Conservation (phyloP, 2,888 invertebrate genomes). For the Eueremaeus valkanovi region DNA sequence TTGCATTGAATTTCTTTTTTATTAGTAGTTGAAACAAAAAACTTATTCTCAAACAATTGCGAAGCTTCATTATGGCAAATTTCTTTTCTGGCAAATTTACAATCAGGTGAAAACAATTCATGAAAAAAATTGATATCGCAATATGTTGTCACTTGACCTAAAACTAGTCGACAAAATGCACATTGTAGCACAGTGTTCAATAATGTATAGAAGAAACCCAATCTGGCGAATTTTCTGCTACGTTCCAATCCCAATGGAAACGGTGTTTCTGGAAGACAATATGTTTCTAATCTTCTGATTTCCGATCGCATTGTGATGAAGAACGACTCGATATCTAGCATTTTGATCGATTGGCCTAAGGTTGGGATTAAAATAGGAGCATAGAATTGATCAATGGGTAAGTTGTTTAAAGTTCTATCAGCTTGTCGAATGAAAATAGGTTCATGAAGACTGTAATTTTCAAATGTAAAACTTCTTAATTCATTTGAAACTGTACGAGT, state of each 20-base stretch:
- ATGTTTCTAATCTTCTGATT: not conserved
- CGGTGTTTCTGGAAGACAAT: not conserved
- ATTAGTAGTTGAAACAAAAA: not conserved
- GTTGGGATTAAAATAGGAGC: not conserved
- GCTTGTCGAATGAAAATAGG: not conserved
- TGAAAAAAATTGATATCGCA: not conserved
- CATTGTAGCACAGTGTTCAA: not conserved
- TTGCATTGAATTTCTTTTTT: not conserved
- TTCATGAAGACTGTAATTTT: not conserved
- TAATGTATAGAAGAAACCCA: not conserved
- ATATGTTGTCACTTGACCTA: not conserved
- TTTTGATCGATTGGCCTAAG: not conserved
- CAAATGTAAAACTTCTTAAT: not conserved
- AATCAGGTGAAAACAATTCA: not conserved
- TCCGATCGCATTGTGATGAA: not conserved
- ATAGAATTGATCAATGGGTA: no score
- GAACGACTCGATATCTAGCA: not conserved
- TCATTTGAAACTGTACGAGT: not conserved
- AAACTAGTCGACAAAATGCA: not conserved
- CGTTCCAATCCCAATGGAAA: not conserved
- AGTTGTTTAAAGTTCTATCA: not conserved
- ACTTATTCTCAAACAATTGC: not conserved
- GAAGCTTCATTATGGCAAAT: not conserved
- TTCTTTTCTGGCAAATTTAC: not conserved
- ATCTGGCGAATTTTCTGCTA: not conserved